These are phyloP conservation scores for Microctenopoma lineatum DNA, from an alignment of 2,797 vertebrate species.

Conservation along the genomic window DNA sequence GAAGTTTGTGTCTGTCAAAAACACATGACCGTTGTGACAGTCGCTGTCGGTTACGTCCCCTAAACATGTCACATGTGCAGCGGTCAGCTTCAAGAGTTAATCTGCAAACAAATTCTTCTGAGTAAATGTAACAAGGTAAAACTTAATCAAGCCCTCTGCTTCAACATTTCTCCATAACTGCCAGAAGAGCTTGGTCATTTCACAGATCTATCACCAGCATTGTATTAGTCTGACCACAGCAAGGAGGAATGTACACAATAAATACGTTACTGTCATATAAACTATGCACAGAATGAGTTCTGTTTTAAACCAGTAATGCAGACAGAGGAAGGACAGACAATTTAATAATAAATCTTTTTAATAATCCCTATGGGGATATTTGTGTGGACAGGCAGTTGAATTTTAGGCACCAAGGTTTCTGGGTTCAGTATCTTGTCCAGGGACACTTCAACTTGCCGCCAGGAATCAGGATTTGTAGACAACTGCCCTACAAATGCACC, in stretches of 20 bases:
- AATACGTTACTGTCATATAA: neutral
- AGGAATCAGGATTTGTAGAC: no score
- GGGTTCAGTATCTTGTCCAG: no score
- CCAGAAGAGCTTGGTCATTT: constrained; percentile 25
- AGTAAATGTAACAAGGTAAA: constrained; percentile 39
- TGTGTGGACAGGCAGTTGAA: no score
- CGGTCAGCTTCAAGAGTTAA: constrained; percentile 33
- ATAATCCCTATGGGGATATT: no score
- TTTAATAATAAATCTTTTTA: neutral
- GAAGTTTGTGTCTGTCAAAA: constrained; percentile 46
- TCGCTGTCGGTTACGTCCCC: constrained; percentile 48
- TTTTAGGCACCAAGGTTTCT: no score
- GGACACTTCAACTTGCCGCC: no score
- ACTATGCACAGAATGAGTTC: constrained; percentile 23
- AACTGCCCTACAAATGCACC: no score
- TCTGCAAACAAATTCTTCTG: constrained; percentile 32
- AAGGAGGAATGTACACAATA: constrained; percentile 30
- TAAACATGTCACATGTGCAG: constrained; percentile 19
- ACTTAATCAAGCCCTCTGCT: constrained; percentile 24
- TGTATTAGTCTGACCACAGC: constrained; percentile 27
- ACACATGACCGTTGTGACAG: constrained; percentile 53
- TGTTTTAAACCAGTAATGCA: constrained; percentile 19
- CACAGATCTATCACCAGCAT: constrained; percentile 37
- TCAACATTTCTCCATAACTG: constrained; percentile 37
- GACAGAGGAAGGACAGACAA: neutral